phyloP scores from a whole-genome alignment of 2,113 vertebrate genomes.

The Spermophilus dauricus region DNA sequence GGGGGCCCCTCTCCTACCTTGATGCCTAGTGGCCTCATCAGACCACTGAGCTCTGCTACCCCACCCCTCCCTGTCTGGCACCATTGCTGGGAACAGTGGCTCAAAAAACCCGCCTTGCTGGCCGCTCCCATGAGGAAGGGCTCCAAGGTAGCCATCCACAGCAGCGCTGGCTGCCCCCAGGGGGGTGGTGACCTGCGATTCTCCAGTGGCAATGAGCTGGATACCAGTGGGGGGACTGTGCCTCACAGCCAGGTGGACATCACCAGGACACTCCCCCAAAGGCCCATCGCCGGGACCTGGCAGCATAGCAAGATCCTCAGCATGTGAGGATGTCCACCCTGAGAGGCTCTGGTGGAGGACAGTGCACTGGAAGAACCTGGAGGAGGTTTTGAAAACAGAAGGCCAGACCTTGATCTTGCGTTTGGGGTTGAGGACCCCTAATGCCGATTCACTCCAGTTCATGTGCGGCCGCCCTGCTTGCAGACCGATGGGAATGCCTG shows the following conservation, averaged over 20 bases:
- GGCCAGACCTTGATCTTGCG: background rate
- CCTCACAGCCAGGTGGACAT: fast-evolving
- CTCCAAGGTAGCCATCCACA: background rate
- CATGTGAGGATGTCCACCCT: background rate
- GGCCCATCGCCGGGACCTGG: background rate
- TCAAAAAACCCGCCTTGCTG: background rate
- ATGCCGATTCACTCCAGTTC: background rate
- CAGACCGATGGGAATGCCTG: too few species aligned
- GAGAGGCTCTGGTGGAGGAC: background rate
- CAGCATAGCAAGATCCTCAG: background rate
- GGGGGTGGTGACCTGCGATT: background rate
- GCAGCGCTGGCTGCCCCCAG: background rate
- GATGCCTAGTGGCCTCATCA: background rate
- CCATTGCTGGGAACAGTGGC: background rate
- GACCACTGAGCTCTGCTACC: background rate
- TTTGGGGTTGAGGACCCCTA: background rate
- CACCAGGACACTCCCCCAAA: background rate
- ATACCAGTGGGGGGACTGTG: background rate
- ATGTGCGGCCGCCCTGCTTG: too few species aligned
- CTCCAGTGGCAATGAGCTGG: background rate
- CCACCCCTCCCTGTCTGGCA: background rate
- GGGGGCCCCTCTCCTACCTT: background rate
- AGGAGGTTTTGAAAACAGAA: background rate
- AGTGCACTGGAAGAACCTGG: background rate
- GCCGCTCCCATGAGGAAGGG: background rate